Evolutionary conservation across 2,888 invertebrate species (phyloP).

Genomic region (Hypsopygia costalis): DNA sequence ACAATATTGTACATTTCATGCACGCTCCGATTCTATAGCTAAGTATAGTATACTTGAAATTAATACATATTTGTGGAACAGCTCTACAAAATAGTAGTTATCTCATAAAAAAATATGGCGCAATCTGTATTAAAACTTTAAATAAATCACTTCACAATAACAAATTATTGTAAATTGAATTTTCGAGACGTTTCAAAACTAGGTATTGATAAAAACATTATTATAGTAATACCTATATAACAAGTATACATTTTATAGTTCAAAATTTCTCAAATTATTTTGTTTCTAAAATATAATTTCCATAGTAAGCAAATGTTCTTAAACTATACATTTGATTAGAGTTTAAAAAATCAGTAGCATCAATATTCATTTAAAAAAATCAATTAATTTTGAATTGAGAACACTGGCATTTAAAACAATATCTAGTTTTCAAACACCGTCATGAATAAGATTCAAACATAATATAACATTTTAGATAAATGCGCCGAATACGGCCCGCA

Average conservation of each 20-base stretch:
- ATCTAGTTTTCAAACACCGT: background rate
- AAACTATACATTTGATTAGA: no score
- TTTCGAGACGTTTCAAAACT: background rate
- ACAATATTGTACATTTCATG: slow-evolving; percentile 20
- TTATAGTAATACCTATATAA: no score
- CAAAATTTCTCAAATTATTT: no score
- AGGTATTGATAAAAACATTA: no score
- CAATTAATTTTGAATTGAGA: no score
- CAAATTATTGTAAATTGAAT: slow-evolving; percentile 4
- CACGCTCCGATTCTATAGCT: background rate
- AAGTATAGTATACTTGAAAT: slow-evolving; percentile 10
- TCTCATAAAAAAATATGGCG: slow-evolving; percentile 21
- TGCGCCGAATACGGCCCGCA: slow-evolving; percentile 31
- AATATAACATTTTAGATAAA: slow-evolving; percentile 21
- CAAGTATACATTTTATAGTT: no score
- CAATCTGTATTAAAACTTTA: slow-evolving; percentile 8
- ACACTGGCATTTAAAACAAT: background rate
- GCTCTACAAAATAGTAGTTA: slow-evolving; percentile 27
- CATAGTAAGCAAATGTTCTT: no score
- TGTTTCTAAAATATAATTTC: no score
- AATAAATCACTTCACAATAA: slow-evolving; percentile 9
- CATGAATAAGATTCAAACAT: slow-evolving; percentile 3
- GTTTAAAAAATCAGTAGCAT: no score
- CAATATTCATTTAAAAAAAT: no score
- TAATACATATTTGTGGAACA: slow-evolving; percentile 28